Evolutionary conservation across 2,113 vertebrate genomes (phyloP).

Genomic region (Pelecanoides urinatrix): DNA sequence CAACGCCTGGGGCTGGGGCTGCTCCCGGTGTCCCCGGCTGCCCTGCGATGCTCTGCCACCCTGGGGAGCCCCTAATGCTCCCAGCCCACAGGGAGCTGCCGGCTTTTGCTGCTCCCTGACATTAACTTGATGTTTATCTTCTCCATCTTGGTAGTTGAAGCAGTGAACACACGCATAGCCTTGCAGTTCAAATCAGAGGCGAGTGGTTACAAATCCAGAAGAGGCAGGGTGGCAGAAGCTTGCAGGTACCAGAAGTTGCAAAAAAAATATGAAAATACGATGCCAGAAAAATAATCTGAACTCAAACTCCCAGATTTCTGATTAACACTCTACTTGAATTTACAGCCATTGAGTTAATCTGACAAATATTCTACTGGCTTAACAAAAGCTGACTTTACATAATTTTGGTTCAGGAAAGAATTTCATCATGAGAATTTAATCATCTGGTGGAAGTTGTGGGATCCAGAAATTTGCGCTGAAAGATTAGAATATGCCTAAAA

Average conservation of each 20-base stretch:
- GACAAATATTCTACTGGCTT: neutral
- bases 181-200: neutral
- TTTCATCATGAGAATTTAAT: neutral
- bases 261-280: neutral
- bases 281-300: neutral
- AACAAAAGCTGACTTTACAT: neutral
- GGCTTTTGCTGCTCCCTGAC: neutral
- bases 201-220: neutral
- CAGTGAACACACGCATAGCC: rapidly evolving
- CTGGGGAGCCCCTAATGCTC: neutral
- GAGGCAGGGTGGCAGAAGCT: neutral
- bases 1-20: neutral
- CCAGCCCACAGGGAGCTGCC: too few relatives aligned
- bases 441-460: neutral
- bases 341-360: neutral
- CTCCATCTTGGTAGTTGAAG: neutral
- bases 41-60: neutral
- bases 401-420: neutral
- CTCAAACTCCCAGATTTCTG: neutral
- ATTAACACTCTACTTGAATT: neutral
- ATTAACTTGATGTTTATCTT: neutral
- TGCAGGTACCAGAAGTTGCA: neutral
- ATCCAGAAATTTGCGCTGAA: neutral
- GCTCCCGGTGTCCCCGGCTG: rapidly evolving
- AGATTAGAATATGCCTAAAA: neutral